phyloP scores from a whole-genome alignment of 2,113 vertebrate genomes.

The Varanus komodoensis region DNA sequence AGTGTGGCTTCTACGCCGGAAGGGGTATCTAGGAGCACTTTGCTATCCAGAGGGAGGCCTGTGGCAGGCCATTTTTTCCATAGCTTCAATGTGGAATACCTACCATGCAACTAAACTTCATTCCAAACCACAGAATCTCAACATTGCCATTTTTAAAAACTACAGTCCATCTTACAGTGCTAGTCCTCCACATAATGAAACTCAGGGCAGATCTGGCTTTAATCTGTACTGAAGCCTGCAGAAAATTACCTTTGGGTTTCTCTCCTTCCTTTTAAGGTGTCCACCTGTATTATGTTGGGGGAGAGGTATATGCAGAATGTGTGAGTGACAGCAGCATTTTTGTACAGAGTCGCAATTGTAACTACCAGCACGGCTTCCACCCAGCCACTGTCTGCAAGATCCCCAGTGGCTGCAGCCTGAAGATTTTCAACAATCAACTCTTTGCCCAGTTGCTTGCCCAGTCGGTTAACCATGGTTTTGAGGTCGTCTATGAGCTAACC shows the following conservation, averaged over 20 bases:
- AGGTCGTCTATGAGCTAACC: slow-evolving; percentile 96
- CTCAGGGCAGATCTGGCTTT: background rate
- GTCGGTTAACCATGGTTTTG: slow-evolving; percentile 96
- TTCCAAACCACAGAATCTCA: background rate
- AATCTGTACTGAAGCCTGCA: background rate
- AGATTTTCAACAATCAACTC: slow-evolving; percentile 99
- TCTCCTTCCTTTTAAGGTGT: slow-evolving; percentile 79
- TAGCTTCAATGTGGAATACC: background rate
- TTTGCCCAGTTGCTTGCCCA: slow-evolving; percentile 96
- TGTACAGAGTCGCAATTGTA: slow-evolving; percentile 98
- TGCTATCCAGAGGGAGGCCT: background rate
- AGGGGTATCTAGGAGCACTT: background rate
- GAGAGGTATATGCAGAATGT: slow-evolving; percentile 96
- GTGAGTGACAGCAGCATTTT: slow-evolving; percentile 99
- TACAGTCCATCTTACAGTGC: background rate
- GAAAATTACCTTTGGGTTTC: background rate
- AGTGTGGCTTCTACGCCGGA: background rate
- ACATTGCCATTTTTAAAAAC: no score
- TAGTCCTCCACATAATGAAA: background rate
- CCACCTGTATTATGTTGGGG: slow-evolving; percentile 94
- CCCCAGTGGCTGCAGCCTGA: slow-evolving; percentile 97
- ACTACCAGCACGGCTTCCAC: slow-evolving; percentile 98
- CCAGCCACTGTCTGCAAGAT: slow-evolving; percentile 97
- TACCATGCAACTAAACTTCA: background rate
- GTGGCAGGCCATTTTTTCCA: background rate